phyloP scores from a whole-genome alignment of 2,888 invertebrate species.

The Apoda limacodes region DNA sequence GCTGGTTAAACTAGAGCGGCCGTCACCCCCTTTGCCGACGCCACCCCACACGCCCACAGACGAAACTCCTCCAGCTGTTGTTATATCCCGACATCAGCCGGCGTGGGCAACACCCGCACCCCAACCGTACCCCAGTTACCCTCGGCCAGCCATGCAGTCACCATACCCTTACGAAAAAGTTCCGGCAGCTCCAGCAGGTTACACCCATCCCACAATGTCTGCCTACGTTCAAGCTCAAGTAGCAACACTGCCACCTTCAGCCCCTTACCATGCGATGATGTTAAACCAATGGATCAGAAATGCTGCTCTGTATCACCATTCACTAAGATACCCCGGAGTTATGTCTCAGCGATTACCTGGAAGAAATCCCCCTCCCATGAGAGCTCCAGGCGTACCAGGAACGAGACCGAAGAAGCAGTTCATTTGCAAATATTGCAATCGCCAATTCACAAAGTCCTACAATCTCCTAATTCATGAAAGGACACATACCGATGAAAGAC shows the following conservation, averaged over 20 bases:
- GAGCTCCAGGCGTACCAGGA: constrained; percentile 68
- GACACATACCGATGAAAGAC: constrained; percentile 96
- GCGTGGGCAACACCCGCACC: constrained; percentile 42
- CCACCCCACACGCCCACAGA: constrained; percentile 81
- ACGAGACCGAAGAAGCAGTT: constrained; percentile 85
- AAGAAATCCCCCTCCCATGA: constrained; percentile 64
- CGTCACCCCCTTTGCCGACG: constrained; percentile 74
- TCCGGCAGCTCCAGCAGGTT: constrained; percentile 39
- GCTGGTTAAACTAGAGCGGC: constrained; percentile 70
- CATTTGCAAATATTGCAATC: constrained; percentile 97
- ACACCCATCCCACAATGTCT: constrained; percentile 50
- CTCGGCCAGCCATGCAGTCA: constrained; percentile 45
- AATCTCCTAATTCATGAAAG: constrained; percentile 97
- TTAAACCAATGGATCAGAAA: constrained; percentile 82
- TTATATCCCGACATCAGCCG: constrained; percentile 51
- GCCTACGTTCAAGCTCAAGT: constrained; percentile 61
- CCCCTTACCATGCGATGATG: constrained; percentile 70
- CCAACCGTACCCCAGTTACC: constrained; percentile 46
- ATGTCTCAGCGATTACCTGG: constrained; percentile 64
- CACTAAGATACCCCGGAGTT: constrained; percentile 56
- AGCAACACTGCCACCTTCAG: constrained; percentile 51
- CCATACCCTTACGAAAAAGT: constrained; percentile 53
- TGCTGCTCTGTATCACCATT: constrained; percentile 75
- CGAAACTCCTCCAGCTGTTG: constrained; percentile 63
- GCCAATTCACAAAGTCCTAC: constrained; percentile 98